phyloP scores from a whole-genome alignment of 2,797 vertebrate species.

The Gymnoscopelus microlampas region DNA sequence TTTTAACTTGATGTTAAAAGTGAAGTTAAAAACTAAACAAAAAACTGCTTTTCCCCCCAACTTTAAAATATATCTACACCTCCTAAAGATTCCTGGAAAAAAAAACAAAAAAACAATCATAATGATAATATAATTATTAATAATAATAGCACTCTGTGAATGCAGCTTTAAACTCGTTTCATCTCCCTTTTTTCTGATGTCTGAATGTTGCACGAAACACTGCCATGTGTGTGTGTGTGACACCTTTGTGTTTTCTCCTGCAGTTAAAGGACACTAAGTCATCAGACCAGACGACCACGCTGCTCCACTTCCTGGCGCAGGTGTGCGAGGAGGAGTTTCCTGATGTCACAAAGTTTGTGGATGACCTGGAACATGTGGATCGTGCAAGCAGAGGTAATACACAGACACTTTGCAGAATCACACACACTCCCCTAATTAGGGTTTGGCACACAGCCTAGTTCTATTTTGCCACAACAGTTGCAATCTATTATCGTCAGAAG shows the following conservation, averaged over 20 bases:
- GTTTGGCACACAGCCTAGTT: neutral
- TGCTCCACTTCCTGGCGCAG: slow-evolving; percentile 94
- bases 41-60: too few relatives aligned
- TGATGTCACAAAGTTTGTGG: slow-evolving; percentile 87
- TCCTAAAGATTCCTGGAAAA: too few relatives aligned
- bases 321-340: slow-evolving; percentile 91
- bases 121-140: too few relatives aligned
- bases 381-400: slow-evolving; percentile 93
- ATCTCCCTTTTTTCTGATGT: too few relatives aligned
- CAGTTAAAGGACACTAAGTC: slow-evolving; percentile 97
- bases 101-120: too few relatives aligned
- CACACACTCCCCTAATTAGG: neutral
- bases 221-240: slow-evolving; percentile 1
- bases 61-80: too few relatives aligned
- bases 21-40: too few relatives aligned
- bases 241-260: neutral
- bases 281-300: slow-evolving; percentile 91
- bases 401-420: neutral
- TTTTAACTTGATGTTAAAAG: too few relatives aligned
- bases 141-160: too few relatives aligned
- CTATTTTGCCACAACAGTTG: neutral
- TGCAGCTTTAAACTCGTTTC: too few relatives aligned
- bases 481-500: neutral
- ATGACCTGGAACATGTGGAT: slow-evolving; percentile 92
- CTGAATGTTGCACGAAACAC: neutral